Percentiles rank a stretch among this genome's conserved stretches.
Evolutionary conservation across 2,113 vertebrate genomes (phyloP).

Genomic region (Ophthalmolycus amberensis): DNA sequence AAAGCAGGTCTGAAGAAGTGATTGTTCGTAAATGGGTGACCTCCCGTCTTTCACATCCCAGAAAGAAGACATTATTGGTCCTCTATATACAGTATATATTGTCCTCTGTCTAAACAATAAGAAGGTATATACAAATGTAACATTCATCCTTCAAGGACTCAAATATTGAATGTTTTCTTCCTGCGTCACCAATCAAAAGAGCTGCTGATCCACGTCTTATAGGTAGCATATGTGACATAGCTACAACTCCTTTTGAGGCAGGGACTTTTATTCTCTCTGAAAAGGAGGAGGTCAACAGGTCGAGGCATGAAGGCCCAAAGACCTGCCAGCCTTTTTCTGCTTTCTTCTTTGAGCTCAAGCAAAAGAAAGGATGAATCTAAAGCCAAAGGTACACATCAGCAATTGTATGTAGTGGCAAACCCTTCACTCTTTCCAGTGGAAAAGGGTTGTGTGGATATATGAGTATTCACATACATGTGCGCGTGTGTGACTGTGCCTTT

Average conservation of each 20-base stretch:
- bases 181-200: conserved; percentile 42
- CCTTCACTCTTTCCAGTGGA: conserved; percentile 21
- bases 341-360: conserved; percentile 50
- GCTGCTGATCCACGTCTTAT: conserved; percentile 47
- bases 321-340: conserved; percentile 33
- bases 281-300: conserved; percentile 45
- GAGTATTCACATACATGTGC: conserved; percentile 33
- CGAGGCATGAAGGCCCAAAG: conserved; percentile 43
- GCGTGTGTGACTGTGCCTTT: not conserved
- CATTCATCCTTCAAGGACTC: conserved; percentile 57
- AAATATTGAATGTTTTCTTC: conserved; percentile 55
- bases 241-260: conserved; percentile 33
- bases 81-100: not conserved
- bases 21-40: conserved; percentile 61
- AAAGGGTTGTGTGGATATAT: conserved; percentile 31
- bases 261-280: conserved; percentile 28
- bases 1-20: conserved; percentile 32
- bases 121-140: conserved; percentile 41
- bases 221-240: conserved; percentile 44
- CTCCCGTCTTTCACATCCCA: conserved; percentile 44
- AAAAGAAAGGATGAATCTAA: conserved; percentile 40
- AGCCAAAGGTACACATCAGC: conserved; percentile 35
- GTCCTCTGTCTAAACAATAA: conserved; percentile 37
- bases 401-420: conserved; percentile 43
- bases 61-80: conserved; percentile 40